Evolutionary conservation across 2,797 vertebrate species (phyloP), one percentile per base, ranked within the genome.

Genomic region (Centropyge bicolor): DNA sequence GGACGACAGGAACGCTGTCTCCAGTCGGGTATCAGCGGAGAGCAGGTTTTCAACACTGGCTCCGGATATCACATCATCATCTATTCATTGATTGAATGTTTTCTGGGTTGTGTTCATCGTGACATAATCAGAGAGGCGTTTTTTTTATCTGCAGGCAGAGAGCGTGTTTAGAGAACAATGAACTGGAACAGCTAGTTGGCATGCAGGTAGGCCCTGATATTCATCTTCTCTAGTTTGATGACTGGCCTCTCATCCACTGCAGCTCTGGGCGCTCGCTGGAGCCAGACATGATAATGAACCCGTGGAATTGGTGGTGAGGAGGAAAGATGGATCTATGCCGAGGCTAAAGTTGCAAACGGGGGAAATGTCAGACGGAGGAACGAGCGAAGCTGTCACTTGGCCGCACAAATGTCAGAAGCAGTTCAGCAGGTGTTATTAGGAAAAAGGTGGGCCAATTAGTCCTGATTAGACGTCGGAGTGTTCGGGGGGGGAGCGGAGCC

Each of bases 281-380:
- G 22, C 43, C 67, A 40, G 56, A 59, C 31, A 35, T 41, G 20
- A 77, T 82, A 82, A 86, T 86, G 62, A 75, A 70, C 59, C 66
- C 31, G 40, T 27, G 14, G 70, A 70, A 70, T 61, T 41, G 46
- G 7, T 4, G 19, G 43, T 27, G 48, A 63, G 4, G 45, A 14
- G 51, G n/a, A 67, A 46, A 12, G 46, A 71, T 62, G 72, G 66
- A 60, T 48, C 64, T 8, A 16, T 1, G 3, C 45, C 0, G 7
- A 46, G 72, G 36, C 43, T 68, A 22, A 72, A 59, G 69, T 57
- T 65, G 46, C 57, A 65, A 73, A 72, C 13, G 14, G 41, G 27
- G 40, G n/a, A 83, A 77, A 88, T 80, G 88, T 90, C 70, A 86
- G 57, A 7, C 4, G 61, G 31, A 79, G 60, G 64, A 80, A 73